These are phyloP conservation scores for Phymanthus crucifer DNA, from an alignment of 92 coral and sea anemone species.

Conservation along the genomic window DNA sequence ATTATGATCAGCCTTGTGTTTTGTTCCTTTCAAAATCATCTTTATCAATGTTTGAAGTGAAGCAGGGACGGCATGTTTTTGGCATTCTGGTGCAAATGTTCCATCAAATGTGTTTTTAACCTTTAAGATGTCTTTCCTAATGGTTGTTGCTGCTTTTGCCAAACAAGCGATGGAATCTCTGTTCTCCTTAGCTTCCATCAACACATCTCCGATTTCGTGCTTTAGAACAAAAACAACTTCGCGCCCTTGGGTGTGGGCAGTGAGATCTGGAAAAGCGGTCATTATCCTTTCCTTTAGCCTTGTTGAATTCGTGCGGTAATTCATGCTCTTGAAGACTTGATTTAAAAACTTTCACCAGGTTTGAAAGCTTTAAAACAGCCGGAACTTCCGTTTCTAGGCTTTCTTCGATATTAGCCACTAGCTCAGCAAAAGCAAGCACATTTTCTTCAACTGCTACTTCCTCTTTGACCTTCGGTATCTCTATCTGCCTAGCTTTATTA, in stretches of 20 bases:
- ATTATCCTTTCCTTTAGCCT: constrained; percentile 58
- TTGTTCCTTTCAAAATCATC: constrained; percentile 50
- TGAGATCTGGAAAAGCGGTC: constrained; percentile 57
- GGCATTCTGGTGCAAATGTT: constrained; percentile 52
- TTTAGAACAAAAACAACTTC: constrained; percentile 48
- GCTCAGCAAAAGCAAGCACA: constrained; percentile 66
- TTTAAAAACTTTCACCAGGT: constrained; percentile 41
- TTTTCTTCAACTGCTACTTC: constrained; percentile 41
- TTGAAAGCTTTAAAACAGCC: constrained; percentile 53
- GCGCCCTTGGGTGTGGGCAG: constrained; percentile 63
- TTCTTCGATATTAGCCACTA: constrained; percentile 61
- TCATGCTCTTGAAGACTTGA: constrained; percentile 47
- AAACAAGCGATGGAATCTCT: constrained; percentile 25
- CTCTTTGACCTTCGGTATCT: constrained; percentile 25
- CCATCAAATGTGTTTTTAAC: constrained; percentile 53
- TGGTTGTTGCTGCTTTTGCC: constrained; percentile 51
- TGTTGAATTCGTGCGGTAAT: constrained; percentile 45
- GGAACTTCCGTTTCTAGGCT: constrained; percentile 41
- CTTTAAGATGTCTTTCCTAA: constrained; percentile 48
- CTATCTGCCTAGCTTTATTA: constrained; percentile 34
- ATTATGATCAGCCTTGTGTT: neutral
- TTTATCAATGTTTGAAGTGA: constrained; percentile 37
- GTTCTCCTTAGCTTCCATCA: constrained; percentile 31
- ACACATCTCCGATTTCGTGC: constrained; percentile 62
- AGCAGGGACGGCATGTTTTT: constrained; percentile 44